Conservation (phyloP, 2,797 vertebrate species). For the Characodon lateralis region DNA sequence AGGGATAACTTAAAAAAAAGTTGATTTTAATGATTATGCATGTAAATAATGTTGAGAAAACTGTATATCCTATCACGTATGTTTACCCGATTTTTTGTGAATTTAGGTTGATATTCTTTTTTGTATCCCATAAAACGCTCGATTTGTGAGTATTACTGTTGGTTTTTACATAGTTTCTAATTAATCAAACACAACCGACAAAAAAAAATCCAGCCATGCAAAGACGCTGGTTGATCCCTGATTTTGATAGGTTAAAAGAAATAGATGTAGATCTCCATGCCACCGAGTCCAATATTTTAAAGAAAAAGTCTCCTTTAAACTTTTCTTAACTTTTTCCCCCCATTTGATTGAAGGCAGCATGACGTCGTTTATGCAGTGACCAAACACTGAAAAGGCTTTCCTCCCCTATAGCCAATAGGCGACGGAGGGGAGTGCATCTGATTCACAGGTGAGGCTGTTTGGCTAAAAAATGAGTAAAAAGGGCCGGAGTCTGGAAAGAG, state of each 20-base stretch:
- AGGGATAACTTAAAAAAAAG: constrained; percentile 62
- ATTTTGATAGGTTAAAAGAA: constrained; percentile 3
- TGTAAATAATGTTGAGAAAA: constrained; percentile 22
- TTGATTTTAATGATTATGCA: constrained; percentile 56
- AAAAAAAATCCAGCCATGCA: rapidly evolving
- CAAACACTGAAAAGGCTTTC: constrained; percentile 67
- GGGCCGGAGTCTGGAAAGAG: constrained; percentile 71
- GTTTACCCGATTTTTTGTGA: not conserved
- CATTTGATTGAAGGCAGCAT: constrained; percentile 47
- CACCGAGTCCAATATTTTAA: constrained; percentile 19
- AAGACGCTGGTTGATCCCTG: not conserved
- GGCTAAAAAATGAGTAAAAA: constrained; percentile 77
- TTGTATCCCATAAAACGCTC: not conserved
- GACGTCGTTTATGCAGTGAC: constrained; percentile 69
- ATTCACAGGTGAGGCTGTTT: constrained; percentile 85
- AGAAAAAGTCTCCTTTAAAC: constrained; percentile 26
- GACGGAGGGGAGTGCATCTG: constrained; percentile 74
- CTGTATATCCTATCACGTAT: not conserved
- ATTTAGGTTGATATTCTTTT: not conserved
- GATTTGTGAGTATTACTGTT: not conserved
- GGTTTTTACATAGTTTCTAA: not conserved
- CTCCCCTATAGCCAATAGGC: constrained; percentile 71
- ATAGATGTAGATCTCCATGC: constrained; percentile 4
- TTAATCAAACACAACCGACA: not conserved
- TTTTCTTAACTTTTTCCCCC: constrained; percentile 34